Percentiles rank a stretch among this genome's conserved stretches.
phyloP scores from a whole-genome alignment of 2,113 vertebrate genomes.

The Panurus biarmicus region DNA sequence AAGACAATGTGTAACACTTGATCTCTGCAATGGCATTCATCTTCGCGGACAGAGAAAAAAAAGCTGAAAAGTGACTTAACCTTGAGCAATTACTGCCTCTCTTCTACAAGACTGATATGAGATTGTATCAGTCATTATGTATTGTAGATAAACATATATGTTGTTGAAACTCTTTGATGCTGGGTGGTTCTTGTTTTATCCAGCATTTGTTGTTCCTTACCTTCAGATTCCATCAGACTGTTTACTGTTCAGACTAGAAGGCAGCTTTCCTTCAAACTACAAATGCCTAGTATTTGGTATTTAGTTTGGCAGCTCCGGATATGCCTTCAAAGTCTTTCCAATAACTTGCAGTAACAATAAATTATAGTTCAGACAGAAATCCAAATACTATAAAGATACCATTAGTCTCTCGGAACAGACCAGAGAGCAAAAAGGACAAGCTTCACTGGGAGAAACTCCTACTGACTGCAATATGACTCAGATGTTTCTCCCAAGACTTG shows the following conservation, averaged over 20 bases:
- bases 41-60: background rate
- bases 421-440: background rate
- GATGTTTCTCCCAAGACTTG: background rate
- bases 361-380: background rate
- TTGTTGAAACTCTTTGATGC: background rate
- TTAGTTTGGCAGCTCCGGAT: background rate
- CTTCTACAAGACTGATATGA: background rate
- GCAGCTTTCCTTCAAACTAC: background rate
- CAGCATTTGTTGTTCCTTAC: background rate
- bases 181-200: background rate
- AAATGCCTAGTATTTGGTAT: background rate
- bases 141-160: background rate
- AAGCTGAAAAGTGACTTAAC: conserved; percentile 15
- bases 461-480: background rate
- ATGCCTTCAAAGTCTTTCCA: background rate
- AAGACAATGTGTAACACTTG: background rate
- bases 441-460: background rate
- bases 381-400: background rate
- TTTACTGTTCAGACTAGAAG: background rate
- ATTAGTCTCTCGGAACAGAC: background rate
- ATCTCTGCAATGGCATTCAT: background rate
- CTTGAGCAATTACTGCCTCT: conserved; percentile 17
- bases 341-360: background rate
- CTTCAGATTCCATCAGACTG: background rate
- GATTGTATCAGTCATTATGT: background rate